Evolutionary conservation across 35 echinoderm and acorn worm genomes (phyloP), one percentile per base, ranked within the genome.

Genomic region (Heliocidaris tuberculata): DNA sequence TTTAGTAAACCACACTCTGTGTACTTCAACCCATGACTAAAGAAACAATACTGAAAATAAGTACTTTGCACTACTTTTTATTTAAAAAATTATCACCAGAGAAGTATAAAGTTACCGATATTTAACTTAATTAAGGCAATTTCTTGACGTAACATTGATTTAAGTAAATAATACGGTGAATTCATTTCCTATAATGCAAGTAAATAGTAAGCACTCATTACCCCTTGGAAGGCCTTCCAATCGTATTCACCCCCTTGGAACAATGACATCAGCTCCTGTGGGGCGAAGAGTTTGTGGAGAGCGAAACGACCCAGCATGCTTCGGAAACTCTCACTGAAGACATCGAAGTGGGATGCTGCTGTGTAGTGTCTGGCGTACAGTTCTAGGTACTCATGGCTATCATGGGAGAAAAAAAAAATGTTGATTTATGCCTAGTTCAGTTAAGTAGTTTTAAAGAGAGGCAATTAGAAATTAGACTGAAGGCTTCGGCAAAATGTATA

Each of bases 331-430:
- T 48, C 19, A 32, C 47, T 89, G 87, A 89, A 89, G 31, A 27
- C 87, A 17, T 89, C 12, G 31, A 89, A 32, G 2, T 89, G 87
- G 31, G 31, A 32, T 31, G 31, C 21, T 17, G 87, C 31, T 48
- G 31, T 89, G 87, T 89, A 48, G 87, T 89, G 24, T 32, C 87
- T 89, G 87, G 87, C 12, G 32, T 48, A 89, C 9, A 89, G 87
- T 30, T 89, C 87, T 7, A 89, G 31, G 31, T 89, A 89, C 87
- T 89, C 87, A 31, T n/a, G 12, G 29, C 87, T 89, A 19, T 30
- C 35, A 6, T 16, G 9, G 10, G n/a, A 19, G n/a, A 19, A 19
- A 0, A 71, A 13, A 24, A 71, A 16, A 85, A 1, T 19, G 15
- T 85, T 19, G n/a, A 29, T 29, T 1, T 2, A 85, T 19, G 70